A percentile compares a stretch with the other conserved stretches of the same genome.
These are phyloP conservation scores for Ochotona princeps DNA, from an alignment of 2,113 vertebrate species.

Conservation along the genomic window DNA sequence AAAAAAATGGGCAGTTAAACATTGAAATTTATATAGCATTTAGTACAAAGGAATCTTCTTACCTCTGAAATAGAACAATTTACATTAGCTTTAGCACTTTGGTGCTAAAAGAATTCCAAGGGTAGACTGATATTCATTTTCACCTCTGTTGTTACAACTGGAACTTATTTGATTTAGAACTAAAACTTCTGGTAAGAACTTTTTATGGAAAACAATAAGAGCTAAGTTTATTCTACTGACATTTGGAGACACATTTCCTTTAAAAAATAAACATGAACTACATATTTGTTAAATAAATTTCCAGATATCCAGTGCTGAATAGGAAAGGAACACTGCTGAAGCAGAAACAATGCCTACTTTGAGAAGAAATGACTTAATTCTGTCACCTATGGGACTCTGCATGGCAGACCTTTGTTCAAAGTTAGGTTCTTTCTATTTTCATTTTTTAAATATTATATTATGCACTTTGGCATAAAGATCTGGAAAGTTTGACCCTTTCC, in stretches of 20 bases:
- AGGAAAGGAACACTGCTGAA: neutral
- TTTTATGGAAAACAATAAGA: neutral
- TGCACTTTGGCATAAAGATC: neutral
- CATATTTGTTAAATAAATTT: neutral
- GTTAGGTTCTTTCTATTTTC: neutral
- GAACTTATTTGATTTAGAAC: slow-evolving; percentile 1
- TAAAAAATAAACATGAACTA: neutral
- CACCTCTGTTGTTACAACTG: neutral
- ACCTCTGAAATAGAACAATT: neutral
- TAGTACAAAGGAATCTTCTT: neutral
- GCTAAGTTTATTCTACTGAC: neutral
- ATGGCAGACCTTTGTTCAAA: neutral
- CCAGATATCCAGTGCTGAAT: neutral
- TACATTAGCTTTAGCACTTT: neutral
- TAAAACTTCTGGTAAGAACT: slow-evolving; percentile 2
- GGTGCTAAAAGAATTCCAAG: neutral
- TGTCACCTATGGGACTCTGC: neutral
- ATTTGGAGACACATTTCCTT: slow-evolving; percentile 17
- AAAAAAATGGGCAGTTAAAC: neutral
- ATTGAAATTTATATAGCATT: neutral
- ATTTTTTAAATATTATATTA: neutral
- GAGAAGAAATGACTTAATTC: neutral
- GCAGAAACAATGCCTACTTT: neutral
- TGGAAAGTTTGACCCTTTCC: neutral
- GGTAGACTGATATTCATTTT: neutral